These are phyloP conservation scores for Oligia fasciuncula DNA, from an alignment of 2,888 invertebrate species.

Conservation along the genomic window DNA sequence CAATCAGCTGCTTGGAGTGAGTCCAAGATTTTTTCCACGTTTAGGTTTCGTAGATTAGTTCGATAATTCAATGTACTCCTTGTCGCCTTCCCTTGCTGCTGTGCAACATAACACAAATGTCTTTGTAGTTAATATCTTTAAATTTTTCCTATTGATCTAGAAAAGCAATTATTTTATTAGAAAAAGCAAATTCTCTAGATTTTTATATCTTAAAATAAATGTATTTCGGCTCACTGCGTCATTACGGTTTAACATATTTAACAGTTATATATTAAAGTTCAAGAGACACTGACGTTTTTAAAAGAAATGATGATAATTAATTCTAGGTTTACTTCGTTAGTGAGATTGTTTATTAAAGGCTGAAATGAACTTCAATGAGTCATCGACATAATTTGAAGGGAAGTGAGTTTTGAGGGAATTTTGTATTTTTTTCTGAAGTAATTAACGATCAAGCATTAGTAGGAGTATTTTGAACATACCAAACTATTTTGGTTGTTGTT, in stretches of 20 bases:
- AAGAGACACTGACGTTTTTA: conserved; percentile 25
- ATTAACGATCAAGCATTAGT: conserved; percentile 63
- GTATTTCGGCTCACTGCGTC: conserved; percentile 36
- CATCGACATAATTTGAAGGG: conserved; percentile 3
- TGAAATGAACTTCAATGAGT: not conserved
- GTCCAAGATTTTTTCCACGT: conserved; percentile 90
- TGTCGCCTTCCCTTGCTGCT: conserved; percentile 73
- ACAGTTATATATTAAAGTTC: conserved; percentile 20
- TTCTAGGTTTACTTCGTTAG: conserved; percentile 39
- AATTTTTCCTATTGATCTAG: conserved; percentile 54
- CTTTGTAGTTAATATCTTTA: conserved; percentile 61
- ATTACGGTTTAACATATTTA: conserved; percentile 40
- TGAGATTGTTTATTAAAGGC: conserved; percentile 17
- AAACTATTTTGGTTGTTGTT: conserved; percentile 79
- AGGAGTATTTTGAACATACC: conserved; percentile 73
- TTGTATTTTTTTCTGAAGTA: conserved; percentile 36
- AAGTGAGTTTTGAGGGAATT: conserved; percentile 5
- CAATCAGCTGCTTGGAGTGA: conserved; percentile 89
- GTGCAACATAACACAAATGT: conserved; percentile 65
- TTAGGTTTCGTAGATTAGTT: conserved; percentile 89
- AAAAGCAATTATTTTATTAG: conserved; percentile 44
- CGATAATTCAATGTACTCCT: conserved; percentile 84
- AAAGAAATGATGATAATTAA: conserved; percentile 44
- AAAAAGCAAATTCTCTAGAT: conserved; percentile 17
- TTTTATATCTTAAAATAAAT: conserved; percentile 33